Base-by-base conservation (phyloP, 2,888 invertebrate species). In the Cyclophora punctaria region DNA sequence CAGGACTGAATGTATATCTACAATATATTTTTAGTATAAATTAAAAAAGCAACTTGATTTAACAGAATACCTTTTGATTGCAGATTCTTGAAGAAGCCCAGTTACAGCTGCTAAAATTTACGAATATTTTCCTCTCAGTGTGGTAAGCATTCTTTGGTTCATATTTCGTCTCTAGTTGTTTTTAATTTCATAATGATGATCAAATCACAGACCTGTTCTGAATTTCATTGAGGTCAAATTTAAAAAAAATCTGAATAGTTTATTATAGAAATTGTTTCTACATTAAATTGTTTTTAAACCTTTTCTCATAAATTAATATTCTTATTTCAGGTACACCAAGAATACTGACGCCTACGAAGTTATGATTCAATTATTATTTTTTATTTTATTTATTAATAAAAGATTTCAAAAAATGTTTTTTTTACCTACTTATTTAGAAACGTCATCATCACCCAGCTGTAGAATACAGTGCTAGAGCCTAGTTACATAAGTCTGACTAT, bases 191-290 rank as follows among this genome's bases (percentile, higher is more conserved):
- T 51, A 44, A 78, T 85, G 83, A 85, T 84, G 83, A 83, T 57
- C 51, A 60, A 60, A 72, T 78, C 85, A 86, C 85, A 86, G 86
- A 85, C 85, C 86, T 86, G 86, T 86, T 85, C 85, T 84, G 84
- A 84, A 81, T 80, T 58, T 50, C 60, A 47, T 78, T 85, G 85
- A 80, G 83, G 85, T 67, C 63, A 76, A 63, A 37, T 43, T 55
- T 58, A 55, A 53, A 49, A 48, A 42, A 45, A 46, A 49, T 58
- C 75, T 78, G 74, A 75, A 61, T 55, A 47, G 34, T 41, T 48
- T 34, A 35, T 4, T 34, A 41, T 41, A 20, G 20, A 20, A 20
- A 33, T 35, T 46, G 20, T 46, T 7, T 37, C 5, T 33, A 34
- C 4, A 34, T 3, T 2, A 20, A 20, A 20, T 20, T 20, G 2